Evolutionary conservation across 2,888 invertebrate species (phyloP).

Genomic region (Scaptomyza caliginosa): DNA sequence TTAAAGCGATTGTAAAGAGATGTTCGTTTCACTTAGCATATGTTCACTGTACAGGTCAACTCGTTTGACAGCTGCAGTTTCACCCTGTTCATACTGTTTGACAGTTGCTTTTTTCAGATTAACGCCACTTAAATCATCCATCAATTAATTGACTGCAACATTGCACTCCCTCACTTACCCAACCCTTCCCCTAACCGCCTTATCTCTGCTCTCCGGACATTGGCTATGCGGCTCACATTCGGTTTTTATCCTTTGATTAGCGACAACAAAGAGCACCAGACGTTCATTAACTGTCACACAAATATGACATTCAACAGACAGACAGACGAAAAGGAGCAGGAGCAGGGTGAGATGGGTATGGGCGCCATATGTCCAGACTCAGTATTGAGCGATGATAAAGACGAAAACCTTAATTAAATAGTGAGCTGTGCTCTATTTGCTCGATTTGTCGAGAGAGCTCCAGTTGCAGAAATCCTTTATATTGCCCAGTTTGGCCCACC

Average conservation of each 20-base stretch:
- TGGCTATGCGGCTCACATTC: slow-evolving; percentile 58
- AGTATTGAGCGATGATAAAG: slow-evolving; percentile 28
- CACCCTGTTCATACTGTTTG: background rate
- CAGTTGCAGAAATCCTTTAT: slow-evolving; percentile 41
- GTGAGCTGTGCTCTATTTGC: slow-evolving; percentile 35
- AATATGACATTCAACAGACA: slow-evolving; percentile 39
- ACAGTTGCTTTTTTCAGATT: background rate
- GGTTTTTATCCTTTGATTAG: slow-evolving; percentile 60
- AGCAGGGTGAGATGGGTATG: background rate
- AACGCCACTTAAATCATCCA: slow-evolving; percentile 33
- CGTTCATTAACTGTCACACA: slow-evolving; percentile 73
- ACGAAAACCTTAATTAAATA: slow-evolving; percentile 66
- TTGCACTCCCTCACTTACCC: background rate
- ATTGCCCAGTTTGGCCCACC: slow-evolving; percentile 1
- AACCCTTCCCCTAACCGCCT: background rate
- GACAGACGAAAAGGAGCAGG: background rate
- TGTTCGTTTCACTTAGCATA: too few species aligned
- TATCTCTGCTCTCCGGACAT: slow-evolving; percentile 24
- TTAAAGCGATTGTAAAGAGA: too few species aligned
- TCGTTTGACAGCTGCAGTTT: too few species aligned
- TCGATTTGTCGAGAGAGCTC: background rate
- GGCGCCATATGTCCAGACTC: slow-evolving; percentile 54
- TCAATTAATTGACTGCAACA: slow-evolving; percentile 32
- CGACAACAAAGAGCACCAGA: slow-evolving; percentile 52
- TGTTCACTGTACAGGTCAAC: background rate